Conservation (phyloP, 1,140 invertebrate genomes). For the Zaprionus capensis region DNA sequence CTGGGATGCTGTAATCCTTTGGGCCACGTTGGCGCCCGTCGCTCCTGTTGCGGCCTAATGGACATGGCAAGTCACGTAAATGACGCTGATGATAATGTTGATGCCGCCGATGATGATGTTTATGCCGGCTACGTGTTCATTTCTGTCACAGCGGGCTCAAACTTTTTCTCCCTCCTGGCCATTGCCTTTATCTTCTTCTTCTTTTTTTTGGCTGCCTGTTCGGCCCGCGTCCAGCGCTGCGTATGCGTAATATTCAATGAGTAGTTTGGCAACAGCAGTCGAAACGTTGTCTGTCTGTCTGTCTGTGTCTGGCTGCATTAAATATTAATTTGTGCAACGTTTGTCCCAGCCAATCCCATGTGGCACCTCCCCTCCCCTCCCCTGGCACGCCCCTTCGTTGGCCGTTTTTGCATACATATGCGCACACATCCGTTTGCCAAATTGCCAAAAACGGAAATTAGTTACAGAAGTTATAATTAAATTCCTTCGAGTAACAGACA, state of each 20-base stretch:
- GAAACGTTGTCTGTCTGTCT: constrained; percentile 22
- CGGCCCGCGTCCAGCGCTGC: constrained; percentile 27
- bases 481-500: constrained; percentile 63
- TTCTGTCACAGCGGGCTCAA: constrained; percentile 62
- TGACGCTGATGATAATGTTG: constrained; percentile 64
- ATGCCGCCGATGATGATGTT: constrained; percentile 56
- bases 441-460: constrained; percentile 76
- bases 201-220: not conserved
- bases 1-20: constrained; percentile 75
- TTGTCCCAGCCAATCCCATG: constrained; percentile 44
- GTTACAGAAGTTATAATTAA: constrained; percentile 81
- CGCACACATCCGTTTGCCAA: constrained; percentile 54
- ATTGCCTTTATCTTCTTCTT: not conserved
- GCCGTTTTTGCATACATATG: constrained; percentile 53
- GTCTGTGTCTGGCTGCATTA: constrained; percentile 62
- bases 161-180: constrained; percentile 16
- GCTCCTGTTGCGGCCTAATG: constrained; percentile 56
- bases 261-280: constrained; percentile 48
- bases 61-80: constrained; percentile 75
- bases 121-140: constrained; percentile 72
- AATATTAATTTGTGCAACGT: constrained; percentile 75
- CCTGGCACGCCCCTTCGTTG: not conserved
- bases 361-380: not conserved
- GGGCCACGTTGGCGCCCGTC: constrained; percentile 47
- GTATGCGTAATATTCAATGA: constrained; percentile 78